A percentile compares a stretch with the other conserved stretches of the same genome.
Evolutionary conservation across 2,797 vertebrate genomes (phyloP).

Genomic region (Cephalopachus bancanus): DNA sequence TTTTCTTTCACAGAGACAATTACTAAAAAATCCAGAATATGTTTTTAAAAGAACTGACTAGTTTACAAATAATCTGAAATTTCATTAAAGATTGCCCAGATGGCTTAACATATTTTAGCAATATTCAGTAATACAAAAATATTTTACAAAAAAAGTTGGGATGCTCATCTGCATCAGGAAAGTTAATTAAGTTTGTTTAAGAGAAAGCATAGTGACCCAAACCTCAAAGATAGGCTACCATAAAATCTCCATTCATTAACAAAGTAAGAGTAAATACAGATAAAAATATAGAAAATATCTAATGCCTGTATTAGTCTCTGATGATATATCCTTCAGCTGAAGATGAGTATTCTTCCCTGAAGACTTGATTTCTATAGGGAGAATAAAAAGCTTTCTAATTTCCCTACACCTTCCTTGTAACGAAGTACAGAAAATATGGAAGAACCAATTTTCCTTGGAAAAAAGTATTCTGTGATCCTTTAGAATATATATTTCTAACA

Average conservation of each 20-base stretch:
- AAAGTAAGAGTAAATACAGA: neutral
- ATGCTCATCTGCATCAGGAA: neutral
- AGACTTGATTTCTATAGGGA: neutral
- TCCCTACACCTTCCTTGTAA: slow-evolving; percentile 7
- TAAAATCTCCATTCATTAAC: slow-evolving; percentile 54
- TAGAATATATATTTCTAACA: slow-evolving; percentile 36
- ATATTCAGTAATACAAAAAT: slow-evolving; percentile 48
- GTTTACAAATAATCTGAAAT: slow-evolving; percentile 37
- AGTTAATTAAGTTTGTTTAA: neutral
- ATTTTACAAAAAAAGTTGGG: neutral
- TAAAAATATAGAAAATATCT: neutral
- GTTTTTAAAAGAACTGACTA: slow-evolving; percentile 22
- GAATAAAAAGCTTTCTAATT: neutral
- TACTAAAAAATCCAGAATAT: slow-evolving; percentile 36
- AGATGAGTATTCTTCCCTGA: neutral
- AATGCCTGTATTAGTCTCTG: neutral
- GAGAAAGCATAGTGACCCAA: neutral
- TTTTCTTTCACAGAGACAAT: neutral
- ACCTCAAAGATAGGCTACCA: neutral
- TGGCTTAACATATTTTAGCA: neutral
- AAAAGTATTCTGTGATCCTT: slow-evolving; percentile 54
- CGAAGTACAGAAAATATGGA: neutral
- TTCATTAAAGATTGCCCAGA: neutral
- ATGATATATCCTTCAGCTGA: neutral
- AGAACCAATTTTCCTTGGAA: slow-evolving; percentile 15